These are phyloP conservation scores for Paedocypris sp. DNA, from an alignment of 2,113 vertebrate species.

Conservation along the genomic window DNA sequence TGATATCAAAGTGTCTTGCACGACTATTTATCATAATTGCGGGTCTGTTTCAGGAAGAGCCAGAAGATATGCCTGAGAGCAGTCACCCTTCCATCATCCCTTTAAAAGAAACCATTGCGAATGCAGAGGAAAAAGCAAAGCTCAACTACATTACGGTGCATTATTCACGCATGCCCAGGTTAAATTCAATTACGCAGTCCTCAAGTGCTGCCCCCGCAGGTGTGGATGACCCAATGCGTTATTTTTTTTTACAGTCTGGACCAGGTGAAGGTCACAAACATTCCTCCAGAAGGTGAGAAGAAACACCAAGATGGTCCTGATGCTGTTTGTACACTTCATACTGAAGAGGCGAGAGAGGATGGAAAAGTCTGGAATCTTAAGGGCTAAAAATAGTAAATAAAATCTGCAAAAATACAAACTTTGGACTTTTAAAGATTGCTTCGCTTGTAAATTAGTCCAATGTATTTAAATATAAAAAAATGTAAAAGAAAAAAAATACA, in stretches of 20 bases:
- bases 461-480: no score
- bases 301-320: conserved; percentile 44
- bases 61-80: conserved; percentile 56
- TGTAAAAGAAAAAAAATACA: no score
- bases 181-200: background rate
- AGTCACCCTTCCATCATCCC: conserved; percentile 57
- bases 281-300: conserved; percentile 46
- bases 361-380: background rate
- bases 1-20: no score
- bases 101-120: conserved; percentile 51
- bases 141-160: conserved; percentile 55
- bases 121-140: conserved; percentile 32
- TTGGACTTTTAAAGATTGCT: no score
- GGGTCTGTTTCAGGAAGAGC: conserved; percentile 51
- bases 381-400: background rate
- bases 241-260: conserved; percentile 42
- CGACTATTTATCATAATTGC: conserved; percentile 2
- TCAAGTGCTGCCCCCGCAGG: background rate
- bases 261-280: conserved; percentile 50
- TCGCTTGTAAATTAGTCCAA: no score
- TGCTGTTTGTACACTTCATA: conserved; percentile 49
- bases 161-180: conserved; percentile 53
- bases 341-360: conserved; percentile 8
- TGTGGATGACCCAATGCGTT: conserved; percentile 17
- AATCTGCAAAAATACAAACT: background rate